These are phyloP conservation scores for Drosophila subpulchrella DNA, from an alignment of 1,140 invertebrate species.

Conservation along the genomic window DNA sequence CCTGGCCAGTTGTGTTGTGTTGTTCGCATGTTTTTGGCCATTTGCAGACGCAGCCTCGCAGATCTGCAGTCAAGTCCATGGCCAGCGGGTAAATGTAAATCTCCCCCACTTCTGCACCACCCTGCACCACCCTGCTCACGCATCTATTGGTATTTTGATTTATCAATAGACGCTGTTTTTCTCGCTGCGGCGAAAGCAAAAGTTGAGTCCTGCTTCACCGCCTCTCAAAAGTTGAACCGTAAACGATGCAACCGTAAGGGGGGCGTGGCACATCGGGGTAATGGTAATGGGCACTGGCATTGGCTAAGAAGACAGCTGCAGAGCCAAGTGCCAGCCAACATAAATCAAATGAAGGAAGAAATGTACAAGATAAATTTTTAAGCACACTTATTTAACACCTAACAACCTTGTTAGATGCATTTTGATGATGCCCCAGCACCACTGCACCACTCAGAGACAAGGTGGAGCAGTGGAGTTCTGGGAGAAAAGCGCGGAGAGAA, in stretches of 20 bases:
- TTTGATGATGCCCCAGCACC: conserved; percentile 71
- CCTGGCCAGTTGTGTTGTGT: conserved; percentile 32
- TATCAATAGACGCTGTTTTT: conserved; percentile 66
- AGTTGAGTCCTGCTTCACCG: conserved; percentile 35
- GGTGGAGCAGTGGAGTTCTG: conserved; percentile 44
- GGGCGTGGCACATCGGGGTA: conserved; percentile 11
- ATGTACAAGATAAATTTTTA: conserved; percentile 84
- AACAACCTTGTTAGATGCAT: conserved; percentile 84
- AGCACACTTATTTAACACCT: conserved; percentile 84
- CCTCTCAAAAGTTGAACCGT: conserved; percentile 53
- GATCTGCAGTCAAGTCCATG: conserved; percentile 47
- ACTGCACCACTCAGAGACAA: conserved; percentile 55
- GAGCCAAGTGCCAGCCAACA: conserved; percentile 57
- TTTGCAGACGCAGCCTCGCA: conserved; percentile 50
- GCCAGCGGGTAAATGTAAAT: conserved; percentile 77
- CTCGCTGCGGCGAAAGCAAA: conserved; percentile 71
- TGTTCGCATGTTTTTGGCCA: conserved; percentile 79
- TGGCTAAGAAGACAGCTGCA: conserved; percentile 68
- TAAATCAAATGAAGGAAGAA: conserved; percentile 80
- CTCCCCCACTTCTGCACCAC: conserved; percentile 21
- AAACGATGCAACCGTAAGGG: conserved; percentile 31
- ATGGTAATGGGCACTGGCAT: conserved; percentile 20
- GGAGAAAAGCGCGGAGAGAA: conserved; percentile 1
- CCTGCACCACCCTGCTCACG: conserved; percentile 41
- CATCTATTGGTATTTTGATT: conserved; percentile 82